phyloP scores from a whole-genome alignment of 1,140 invertebrate species.

The Drusus annulatus region DNA sequence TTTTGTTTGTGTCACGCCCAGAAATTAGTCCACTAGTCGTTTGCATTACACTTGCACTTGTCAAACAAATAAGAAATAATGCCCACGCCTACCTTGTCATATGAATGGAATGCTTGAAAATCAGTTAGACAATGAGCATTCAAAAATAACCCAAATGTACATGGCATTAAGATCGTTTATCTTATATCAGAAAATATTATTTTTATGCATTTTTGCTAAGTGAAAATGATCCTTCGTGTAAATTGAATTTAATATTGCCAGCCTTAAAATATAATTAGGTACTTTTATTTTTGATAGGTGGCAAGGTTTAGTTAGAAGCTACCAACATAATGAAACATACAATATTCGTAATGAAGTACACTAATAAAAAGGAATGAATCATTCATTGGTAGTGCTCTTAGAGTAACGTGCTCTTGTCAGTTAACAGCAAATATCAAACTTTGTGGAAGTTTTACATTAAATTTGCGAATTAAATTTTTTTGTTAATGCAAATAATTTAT shows the following conservation, averaged over 20 bases:
- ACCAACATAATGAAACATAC: no score
- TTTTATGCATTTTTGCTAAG: not conserved
- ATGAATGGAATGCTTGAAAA: not conserved
- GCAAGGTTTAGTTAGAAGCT: no score
- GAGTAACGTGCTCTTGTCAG: no score
- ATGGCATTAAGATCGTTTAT: not conserved
- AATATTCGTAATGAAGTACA: no score
- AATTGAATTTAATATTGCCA: not conserved
- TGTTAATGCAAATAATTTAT: no score
- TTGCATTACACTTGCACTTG: constrained; percentile 34
- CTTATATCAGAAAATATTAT: not conserved
- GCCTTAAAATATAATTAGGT: not conserved
- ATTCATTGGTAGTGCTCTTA: no score
- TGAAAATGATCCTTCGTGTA: not conserved
- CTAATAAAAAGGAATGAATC: no score
- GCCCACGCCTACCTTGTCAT: constrained; percentile 1
- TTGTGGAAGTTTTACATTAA: no score
- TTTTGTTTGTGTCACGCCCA: constrained; percentile 51
- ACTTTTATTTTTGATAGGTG: no score
- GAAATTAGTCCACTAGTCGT: constrained; percentile 48
- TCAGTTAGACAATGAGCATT: not conserved
- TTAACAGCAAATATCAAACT: no score
- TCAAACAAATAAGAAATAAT: constrained; percentile 32
- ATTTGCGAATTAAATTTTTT: no score
- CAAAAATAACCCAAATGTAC: not conserved